Base-by-base conservation (phyloP, 2,113 vertebrate genomes). In the Pipra filicauda region DNA sequence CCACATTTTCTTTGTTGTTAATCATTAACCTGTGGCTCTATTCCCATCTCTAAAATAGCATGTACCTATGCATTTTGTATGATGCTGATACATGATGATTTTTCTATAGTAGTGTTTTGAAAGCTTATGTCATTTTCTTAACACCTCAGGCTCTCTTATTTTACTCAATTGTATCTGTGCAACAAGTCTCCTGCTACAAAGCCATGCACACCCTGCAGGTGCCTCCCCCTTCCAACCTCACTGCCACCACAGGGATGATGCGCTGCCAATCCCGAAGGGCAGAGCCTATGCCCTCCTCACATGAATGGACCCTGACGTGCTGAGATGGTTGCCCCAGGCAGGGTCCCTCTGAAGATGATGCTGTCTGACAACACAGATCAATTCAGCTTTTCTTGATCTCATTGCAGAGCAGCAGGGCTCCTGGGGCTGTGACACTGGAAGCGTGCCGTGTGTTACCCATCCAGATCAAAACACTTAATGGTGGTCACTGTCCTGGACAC, bases 321-420 rank as follows among this genome's bases (percentile, higher is more conserved):
- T 9, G 88, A 81, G 84, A 44, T 16, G 67, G 72, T 20, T 74
- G 83, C 89, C 24, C 21, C 37, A 8, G 93, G 85, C 91, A 69
- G 65, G 55, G 46, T 12, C 24, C 37, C 70, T 51, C 83, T 87
- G 91, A 91, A 91, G 88, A 54, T 76, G 91, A 92, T 85, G 61
- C 39, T 54, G 73, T 14, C 52, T 94, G 94, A 91, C 94, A 95
- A 33, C 0, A 1, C 4, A 6, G 66, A 86, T 80, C 83, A 78
- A 78, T 75, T 65, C 69, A 17, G 78, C 13, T 10, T 73, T 89
- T 76, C 77, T 78, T 76, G 9, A 27, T 55, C 72, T 79, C 37
- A 15, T 77, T 93, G 65, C 86, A 89, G 91, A 83, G 19, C 71
- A 74, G 39, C 4, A 10, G 23, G 76, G 5, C 37, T 89, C 43